These are phyloP conservation scores for Oplegnathus fasciatus DNA, from an alignment of 2,113 vertebrate genomes.

Conservation along the genomic window DNA sequence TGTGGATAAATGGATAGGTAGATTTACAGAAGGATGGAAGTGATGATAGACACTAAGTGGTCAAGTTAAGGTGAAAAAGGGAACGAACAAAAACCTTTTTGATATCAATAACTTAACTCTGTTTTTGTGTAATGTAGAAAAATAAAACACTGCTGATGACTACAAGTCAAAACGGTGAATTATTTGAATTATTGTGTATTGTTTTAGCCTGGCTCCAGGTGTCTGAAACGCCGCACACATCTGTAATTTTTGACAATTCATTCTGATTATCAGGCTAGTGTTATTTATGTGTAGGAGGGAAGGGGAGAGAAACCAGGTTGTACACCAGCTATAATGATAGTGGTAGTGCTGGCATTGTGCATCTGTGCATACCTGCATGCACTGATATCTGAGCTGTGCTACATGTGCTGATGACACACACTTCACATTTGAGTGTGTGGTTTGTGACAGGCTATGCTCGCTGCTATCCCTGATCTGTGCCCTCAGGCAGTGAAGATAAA, in stretches of 20 bases:
- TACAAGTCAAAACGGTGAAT: background rate
- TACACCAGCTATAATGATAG: constrained; percentile 13
- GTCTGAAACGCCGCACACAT: background rate
- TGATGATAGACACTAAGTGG: background rate
- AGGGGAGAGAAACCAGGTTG: constrained; percentile 14
- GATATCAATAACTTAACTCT: background rate
- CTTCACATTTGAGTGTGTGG: constrained; percentile 15
- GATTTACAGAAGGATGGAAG: background rate
- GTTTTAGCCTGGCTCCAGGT: background rate
- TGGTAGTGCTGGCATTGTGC: background rate
- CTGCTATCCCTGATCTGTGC: constrained; percentile 52
- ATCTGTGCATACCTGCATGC: constrained; percentile 28
- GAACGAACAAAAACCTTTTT: background rate
- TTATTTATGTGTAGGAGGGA: background rate
- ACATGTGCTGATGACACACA: constrained; percentile 35
- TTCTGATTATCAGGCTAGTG: background rate
- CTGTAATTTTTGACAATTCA: constrained; percentile 12
- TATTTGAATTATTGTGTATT: background rate
- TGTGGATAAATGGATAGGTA: background rate
- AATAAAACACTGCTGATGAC: background rate
- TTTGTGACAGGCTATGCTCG: constrained; percentile 32
- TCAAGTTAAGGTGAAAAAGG: background rate
- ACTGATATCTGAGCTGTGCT: constrained; percentile 25
- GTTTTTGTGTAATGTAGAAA: background rate
- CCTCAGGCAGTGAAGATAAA: constrained; percentile 41